Conservation (phyloP, 2,888 invertebrate genomes). For the Lasioglossum malachurum region DNA sequence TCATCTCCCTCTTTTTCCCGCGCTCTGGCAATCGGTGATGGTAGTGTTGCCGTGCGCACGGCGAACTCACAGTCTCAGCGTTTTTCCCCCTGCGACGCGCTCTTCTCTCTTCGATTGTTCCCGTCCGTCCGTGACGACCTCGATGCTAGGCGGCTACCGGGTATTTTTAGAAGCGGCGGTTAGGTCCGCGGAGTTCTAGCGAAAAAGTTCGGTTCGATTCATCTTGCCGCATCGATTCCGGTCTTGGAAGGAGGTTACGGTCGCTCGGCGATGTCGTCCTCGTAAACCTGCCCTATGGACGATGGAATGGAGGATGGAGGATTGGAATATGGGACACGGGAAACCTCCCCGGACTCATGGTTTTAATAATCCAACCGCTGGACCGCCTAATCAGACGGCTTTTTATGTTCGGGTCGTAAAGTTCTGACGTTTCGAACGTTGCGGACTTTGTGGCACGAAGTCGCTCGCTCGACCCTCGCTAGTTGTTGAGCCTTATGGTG, state of each 20-base stretch:
- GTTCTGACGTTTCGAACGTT: neutral
- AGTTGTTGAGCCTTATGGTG: neutral
- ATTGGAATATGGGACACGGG: neutral
- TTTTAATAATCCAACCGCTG: neutral
- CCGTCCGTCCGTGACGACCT: constrained; percentile 63
- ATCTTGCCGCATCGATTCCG: constrained; percentile 39
- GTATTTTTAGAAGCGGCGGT: constrained; percentile 69
- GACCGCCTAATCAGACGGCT: neutral
- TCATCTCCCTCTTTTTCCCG: neutral
- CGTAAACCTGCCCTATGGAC: constrained; percentile 23
- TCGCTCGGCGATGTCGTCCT: constrained; percentile 25
- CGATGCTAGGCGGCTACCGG: constrained; percentile 54
- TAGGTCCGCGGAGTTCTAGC: constrained; percentile 43
- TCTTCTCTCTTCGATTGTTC: constrained; percentile 59
- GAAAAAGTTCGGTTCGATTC: constrained; percentile 47
- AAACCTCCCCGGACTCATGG: neutral
- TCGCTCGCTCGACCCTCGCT: neutral
- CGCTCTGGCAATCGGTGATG: neutral
- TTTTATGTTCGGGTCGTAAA: neutral
- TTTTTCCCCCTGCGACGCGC: constrained; percentile 44
- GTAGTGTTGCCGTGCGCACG: neutral
- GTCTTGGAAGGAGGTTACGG: constrained; percentile 52
- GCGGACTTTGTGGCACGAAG: neutral
- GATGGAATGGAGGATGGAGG: neutral
- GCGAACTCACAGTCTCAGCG: constrained; percentile 22